A percentile compares a stretch with the other conserved stretches of the same genome.
Conservation (phyloP, 2,888 invertebrate species). For the Agonopterix arenella region DNA sequence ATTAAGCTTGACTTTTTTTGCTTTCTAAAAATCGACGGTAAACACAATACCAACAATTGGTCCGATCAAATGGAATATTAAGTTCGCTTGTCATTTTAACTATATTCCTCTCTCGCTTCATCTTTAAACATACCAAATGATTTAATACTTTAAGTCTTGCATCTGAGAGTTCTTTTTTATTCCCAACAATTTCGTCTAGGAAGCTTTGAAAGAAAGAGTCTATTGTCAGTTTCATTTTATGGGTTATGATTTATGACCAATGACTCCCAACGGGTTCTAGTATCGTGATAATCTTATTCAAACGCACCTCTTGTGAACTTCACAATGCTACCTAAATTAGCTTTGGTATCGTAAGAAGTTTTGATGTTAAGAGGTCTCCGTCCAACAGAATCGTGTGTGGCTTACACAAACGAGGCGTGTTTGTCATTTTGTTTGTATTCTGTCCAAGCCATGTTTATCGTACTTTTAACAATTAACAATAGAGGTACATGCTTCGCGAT, state of each 20-base stretch:
- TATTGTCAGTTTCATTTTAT: conserved; percentile 73
- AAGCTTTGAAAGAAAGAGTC: conserved; percentile 59
- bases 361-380: conserved; percentile 33
- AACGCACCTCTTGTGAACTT: conserved; percentile 58
- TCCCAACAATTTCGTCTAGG: conserved; percentile 34
- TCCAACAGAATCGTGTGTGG: conserved; percentile 41
- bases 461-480: conserved; percentile 31
- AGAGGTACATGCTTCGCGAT: conserved; percentile 25
- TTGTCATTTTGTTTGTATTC: conserved; percentile 40
- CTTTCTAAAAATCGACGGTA: conserved; percentile 65
- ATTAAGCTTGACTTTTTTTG: conserved; percentile 48
- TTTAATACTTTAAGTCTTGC: conserved; percentile 15
- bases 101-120: conserved; percentile 48
- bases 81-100: conserved; percentile 75
- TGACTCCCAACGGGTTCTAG: conserved; percentile 74
- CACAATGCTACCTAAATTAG: conserved; percentile 77
- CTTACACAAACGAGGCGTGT: conserved; percentile 46
- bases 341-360: conserved; percentile 57
- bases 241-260: conserved; percentile 76
- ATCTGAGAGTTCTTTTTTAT: conserved; percentile 24
- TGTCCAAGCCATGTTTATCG: conserved; percentile 36
- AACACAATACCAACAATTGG: conserved; percentile 74
- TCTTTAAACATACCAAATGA: conserved; percentile 24
- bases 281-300: conserved; percentile 72
- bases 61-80: conserved; percentile 75